Evolutionary conservation across 2,888 invertebrate species (phyloP).

Genomic region (Teinopalpus imperialis): DNA sequence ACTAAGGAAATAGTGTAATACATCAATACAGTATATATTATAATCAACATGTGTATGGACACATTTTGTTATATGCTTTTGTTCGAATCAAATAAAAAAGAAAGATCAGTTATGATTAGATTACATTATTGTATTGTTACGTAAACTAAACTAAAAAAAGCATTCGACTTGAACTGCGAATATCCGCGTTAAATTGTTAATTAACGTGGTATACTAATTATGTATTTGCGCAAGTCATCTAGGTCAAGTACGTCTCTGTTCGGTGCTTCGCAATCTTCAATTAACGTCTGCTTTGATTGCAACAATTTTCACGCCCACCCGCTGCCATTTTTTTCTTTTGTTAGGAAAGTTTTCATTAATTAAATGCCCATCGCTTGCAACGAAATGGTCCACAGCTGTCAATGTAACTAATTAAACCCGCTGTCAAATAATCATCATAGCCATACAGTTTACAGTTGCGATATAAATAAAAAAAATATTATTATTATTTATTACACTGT

Average conservation of each 20-base stretch:
- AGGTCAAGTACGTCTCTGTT: slow-evolving; percentile 42
- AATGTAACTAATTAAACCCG: too few relatives aligned
- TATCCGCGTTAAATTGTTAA: slow-evolving; percentile 27
- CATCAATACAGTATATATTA: too few relatives aligned
- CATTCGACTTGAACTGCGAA: slow-evolving; percentile 3
- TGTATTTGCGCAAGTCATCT: slow-evolving; percentile 29
- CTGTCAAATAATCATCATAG: neutral
- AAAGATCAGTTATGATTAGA: too few relatives aligned
- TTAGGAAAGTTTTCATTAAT: slow-evolving; percentile 6
- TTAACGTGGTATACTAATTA: slow-evolving; percentile 26
- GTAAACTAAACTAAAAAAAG: neutral
- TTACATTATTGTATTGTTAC: too few relatives aligned
- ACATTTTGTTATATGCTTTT: too few relatives aligned
- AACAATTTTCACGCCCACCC: slow-evolving; percentile 9
- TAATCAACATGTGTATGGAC: too few relatives aligned
- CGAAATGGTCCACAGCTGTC: neutral
- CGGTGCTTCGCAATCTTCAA: slow-evolving; percentile 32
- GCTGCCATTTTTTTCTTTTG: slow-evolving; percentile 7
- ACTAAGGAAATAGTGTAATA: too few relatives aligned
- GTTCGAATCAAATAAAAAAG: too few relatives aligned
- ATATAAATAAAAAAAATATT: too few relatives aligned
- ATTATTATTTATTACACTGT: too few relatives aligned
- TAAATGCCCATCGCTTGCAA: too few relatives aligned
- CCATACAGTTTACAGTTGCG: too few relatives aligned
- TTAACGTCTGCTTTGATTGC: slow-evolving; percentile 32